Base-by-base conservation (phyloP, 2,888 invertebrate genomes). In the Acanthopleura granulata region DNA sequence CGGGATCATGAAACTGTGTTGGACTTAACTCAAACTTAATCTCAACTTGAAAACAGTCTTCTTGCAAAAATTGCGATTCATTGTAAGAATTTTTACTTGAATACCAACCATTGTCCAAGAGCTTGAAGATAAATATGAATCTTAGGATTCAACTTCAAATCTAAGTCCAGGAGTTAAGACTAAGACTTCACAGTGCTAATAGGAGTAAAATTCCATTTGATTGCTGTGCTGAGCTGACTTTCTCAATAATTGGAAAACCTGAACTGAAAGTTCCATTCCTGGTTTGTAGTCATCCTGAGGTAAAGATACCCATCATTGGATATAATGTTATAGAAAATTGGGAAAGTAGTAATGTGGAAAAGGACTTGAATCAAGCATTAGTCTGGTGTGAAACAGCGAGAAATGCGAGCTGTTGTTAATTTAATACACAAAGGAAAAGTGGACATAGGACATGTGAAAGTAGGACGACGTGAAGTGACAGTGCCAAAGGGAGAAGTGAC, bases 261-360 rank as follows among this genome's bases (percentile, higher is more conserved):
- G 12, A 22, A 0, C 74, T 73, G 16, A 57, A n/a, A 9, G 57
- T 57, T 22, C 76, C 78, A 30, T 74, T 75, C 70, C 51, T 75
- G 18, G 61, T 75, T 12, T 72, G 69, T 49, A 1, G 49, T 29
- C 22, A 51, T 57, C 29, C 76, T 49, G 74, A 30, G n/a, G 18
- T 61, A 16, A 61, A 74, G n/a, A 22, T 15, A 12, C 76, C 75
- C 0, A 78, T 78, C 25, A 57, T 78, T 49, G 72, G 78, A 11
- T 78, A 76, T 51, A 75, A 75, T 72, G 76, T 78, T 1, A 78
- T 78, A 49, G 50, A 74, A 49, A 29, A 74, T 22, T 62, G 30
- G 69, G 25, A 61, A 30, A 73, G 27, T 18, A 14, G 29, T 1
- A 25, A 16, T 69, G n/a, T 69, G 14, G n/a, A n/a, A n/a, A n/a